Conservation (phyloP, 2,113 vertebrate species). For the Odobenus rosmarus region DNA sequence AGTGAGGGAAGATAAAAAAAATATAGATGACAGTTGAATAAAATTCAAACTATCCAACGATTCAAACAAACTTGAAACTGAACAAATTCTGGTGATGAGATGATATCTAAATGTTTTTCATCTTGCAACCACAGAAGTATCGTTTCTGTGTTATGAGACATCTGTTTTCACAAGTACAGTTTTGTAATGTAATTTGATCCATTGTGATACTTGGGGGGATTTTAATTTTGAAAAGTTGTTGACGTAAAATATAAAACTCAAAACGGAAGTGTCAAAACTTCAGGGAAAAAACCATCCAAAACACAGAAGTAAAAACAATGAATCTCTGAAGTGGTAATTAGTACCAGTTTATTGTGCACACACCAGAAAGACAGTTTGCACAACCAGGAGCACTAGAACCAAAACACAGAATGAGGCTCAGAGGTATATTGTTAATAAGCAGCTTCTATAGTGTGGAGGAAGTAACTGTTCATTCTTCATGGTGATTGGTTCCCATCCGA, state of each 20-base stretch:
- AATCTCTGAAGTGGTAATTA: neutral
- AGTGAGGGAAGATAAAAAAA: neutral
- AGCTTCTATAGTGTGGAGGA: neutral
- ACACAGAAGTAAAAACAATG: neutral
- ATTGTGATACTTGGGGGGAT: neutral
- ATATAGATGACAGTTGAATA: neutral
- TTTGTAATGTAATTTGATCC: neutral
- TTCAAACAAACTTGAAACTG: neutral
- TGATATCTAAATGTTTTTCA: neutral
- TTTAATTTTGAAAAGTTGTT: slow-evolving; percentile 12
- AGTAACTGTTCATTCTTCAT: neutral
- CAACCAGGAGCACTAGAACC: no score
- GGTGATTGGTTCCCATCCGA: neutral
- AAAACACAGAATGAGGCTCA: neutral
- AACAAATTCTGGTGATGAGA: neutral
- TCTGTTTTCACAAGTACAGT: neutral
- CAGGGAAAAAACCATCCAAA: neutral
- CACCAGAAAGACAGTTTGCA: neutral
- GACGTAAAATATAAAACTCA: neutral
- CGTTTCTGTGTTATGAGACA: neutral
- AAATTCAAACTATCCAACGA: neutral
- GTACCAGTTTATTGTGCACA: neutral
- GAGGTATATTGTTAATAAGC: neutral
- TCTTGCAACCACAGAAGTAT: neutral
- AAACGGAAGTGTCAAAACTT: neutral